A percentile compares a stretch with the other conserved stretches of the same genome.
Conservation (phyloP, 1,140 invertebrate genomes). For the Aplysia californica region DNA sequence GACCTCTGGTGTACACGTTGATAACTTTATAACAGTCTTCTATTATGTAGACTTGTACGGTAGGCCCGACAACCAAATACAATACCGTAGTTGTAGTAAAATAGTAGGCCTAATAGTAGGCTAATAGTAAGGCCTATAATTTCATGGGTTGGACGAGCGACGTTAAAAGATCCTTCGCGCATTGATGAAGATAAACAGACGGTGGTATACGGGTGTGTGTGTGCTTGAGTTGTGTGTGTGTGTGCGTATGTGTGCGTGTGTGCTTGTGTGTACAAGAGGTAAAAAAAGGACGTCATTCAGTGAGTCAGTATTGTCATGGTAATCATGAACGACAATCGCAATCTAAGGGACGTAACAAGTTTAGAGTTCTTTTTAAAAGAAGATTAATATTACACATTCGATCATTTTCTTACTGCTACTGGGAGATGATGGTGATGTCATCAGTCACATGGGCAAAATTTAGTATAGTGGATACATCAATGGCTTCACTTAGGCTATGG, state of each 20-base stretch:
- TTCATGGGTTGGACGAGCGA: background rate
- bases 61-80: background rate
- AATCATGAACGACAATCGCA: too few relatives aligned
- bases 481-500: too few relatives aligned
- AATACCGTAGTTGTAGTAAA: background rate
- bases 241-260: background rate
- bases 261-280: too few relatives aligned
- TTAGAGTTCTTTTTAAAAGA: too few relatives aligned
- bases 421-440: too few relatives aligned
- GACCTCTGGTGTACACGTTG: background rate
- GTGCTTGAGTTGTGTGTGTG: background rate
- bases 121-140: background rate
- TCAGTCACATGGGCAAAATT: too few relatives aligned
- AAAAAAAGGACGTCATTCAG: too few relatives aligned
- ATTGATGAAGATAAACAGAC: background rate
- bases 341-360: too few relatives aligned
- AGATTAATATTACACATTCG: too few relatives aligned
- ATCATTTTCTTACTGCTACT: too few relatives aligned
- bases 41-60: background rate
- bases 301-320: too few relatives aligned
- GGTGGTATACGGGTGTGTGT: background rate
- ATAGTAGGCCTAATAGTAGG: background rate
- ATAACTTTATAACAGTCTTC: background rate
- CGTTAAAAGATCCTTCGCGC: background rate
- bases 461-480: too few relatives aligned